These are phyloP conservation scores for Calliphora vomitoria DNA, from an alignment of 2,888 invertebrate genomes.

Conservation along the genomic window DNA sequence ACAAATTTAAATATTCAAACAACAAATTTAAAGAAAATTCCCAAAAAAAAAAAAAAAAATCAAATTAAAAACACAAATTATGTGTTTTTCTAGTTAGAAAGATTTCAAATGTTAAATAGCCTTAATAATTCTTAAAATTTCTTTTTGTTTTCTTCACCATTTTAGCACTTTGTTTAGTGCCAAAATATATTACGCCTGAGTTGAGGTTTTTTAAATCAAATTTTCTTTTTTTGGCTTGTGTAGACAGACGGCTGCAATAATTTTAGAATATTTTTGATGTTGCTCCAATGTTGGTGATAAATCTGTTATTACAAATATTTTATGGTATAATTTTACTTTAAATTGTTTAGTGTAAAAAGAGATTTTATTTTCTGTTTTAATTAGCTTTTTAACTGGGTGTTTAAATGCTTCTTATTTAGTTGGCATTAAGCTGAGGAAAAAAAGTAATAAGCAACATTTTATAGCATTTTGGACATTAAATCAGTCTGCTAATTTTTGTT, in stretches of 20 bases:
- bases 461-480: neutral
- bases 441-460: neutral
- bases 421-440: neutral
- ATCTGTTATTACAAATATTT: slow-evolving; percentile 26
- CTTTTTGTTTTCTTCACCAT: slow-evolving; percentile 14
- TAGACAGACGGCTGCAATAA: slow-evolving; percentile 16
- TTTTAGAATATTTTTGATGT: slow-evolving; percentile 1
- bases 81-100: slow-evolving; percentile 22
- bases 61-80: slow-evolving; percentile 26
- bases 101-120: slow-evolving; percentile 38
- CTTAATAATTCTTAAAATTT: slow-evolving; percentile 36
- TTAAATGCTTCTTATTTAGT: slow-evolving; percentile 25
- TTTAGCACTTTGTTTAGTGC: slow-evolving; percentile 59
- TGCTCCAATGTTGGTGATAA: slow-evolving; percentile 21
- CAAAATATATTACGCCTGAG: slow-evolving; percentile 68
- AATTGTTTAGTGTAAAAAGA: neutral
- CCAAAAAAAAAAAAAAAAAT: too few relatives aligned
- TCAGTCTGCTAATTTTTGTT: neutral
- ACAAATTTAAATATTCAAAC: neutral
- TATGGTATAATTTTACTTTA: slow-evolving; percentile 45
- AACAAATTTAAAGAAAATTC: neutral
- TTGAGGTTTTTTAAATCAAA: slow-evolving; percentile 40
- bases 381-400: slow-evolving; percentile 49
- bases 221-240: slow-evolving; percentile 35
- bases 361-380: slow-evolving; percentile 19